These are phyloP conservation scores for Nansenia antarctica DNA, from an alignment of 2,113 vertebrate species.

Conservation along the genomic window DNA sequence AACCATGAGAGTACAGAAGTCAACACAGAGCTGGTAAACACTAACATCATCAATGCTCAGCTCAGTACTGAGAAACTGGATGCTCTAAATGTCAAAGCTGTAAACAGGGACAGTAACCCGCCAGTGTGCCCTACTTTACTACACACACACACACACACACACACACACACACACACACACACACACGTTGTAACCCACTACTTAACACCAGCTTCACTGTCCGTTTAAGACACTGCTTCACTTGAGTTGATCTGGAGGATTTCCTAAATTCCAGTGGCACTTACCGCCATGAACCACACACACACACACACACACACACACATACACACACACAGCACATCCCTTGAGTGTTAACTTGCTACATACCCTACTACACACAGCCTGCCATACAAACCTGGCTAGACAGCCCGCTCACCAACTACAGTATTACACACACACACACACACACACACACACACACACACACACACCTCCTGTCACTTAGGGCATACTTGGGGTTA, in stretches of 20 bases:
- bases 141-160: no score
- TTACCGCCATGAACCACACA: no score
- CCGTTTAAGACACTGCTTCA: background rate
- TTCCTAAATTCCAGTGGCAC: no score
- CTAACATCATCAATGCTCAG: no score
- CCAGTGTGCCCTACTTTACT: no score
- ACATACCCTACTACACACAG: background rate
- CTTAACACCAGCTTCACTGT: background rate
- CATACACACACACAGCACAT: background rate
- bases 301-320: background rate
- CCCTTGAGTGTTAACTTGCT: no score
- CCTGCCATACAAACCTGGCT: background rate
- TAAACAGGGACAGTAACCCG: background rate
- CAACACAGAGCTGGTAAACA: no score
- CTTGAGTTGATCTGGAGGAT: no score
- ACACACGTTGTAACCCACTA: background rate
- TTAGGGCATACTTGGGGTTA: background rate
- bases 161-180: no score
- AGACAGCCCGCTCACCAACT: background rate
- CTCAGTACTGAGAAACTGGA: no score
- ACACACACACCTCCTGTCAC: background rate
- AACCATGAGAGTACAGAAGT: no score
- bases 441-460: conserved; percentile 4
- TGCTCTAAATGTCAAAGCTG: no score
- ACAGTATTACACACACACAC: background rate